Conservation (phyloP, 2,797 vertebrate species). For the Gorsachius magnificus region DNA sequence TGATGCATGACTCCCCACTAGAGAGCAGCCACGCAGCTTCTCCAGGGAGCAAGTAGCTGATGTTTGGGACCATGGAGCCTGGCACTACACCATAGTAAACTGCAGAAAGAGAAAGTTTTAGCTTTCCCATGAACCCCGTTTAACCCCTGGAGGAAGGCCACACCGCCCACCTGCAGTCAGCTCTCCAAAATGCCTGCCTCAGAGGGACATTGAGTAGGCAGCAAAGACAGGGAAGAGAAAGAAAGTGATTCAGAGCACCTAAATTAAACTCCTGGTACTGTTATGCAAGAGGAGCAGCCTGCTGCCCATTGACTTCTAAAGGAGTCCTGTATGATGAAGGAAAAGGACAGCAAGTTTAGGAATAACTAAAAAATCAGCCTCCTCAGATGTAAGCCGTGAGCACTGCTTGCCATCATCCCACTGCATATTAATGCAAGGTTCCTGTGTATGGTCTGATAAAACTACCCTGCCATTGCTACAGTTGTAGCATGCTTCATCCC, state of each 20-base stretch:
- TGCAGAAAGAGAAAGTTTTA: background rate
- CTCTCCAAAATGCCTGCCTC: background rate
- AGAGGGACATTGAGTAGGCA: background rate
- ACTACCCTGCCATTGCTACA: background rate
- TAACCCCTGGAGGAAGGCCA: background rate
- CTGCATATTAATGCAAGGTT: background rate
- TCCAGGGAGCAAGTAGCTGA: background rate
- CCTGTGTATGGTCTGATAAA: background rate
- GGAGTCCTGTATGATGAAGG: background rate
- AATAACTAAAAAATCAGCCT: background rate
- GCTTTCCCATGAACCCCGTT: background rate
- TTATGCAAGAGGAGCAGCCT: background rate
- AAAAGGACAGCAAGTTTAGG: background rate
- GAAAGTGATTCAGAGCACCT: background rate
- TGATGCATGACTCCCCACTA: background rate
- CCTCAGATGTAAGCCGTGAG: background rate
- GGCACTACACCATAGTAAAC: too few relatives aligned
- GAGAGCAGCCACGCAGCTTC: background rate
- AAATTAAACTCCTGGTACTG: background rate
- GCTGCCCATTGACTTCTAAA: background rate
- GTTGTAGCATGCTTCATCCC: too few relatives aligned
- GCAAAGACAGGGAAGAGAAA: background rate
- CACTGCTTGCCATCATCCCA: accelerated
- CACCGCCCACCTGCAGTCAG: background rate
- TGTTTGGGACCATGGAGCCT: background rate